Evolutionary conservation across 35 echinoderm and acorn worm genomes (phyloP).

Genomic region (Ptychodera flava): DNA sequence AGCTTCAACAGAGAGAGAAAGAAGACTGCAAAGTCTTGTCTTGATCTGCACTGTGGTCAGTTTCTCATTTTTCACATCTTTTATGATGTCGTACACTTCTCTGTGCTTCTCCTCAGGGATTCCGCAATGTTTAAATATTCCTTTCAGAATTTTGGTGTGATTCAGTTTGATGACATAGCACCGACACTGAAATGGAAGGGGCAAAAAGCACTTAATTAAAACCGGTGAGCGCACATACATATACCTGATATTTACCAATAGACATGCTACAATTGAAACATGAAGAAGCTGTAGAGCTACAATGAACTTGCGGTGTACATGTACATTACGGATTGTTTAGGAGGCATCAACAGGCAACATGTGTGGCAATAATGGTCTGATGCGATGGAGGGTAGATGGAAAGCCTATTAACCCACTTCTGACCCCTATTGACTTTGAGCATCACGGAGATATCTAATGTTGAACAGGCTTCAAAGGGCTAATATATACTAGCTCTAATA

Average conservation of each 20-base stretch:
- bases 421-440: too few species aligned
- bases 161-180: constrained; percentile 81
- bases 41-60: constrained; percentile 68
- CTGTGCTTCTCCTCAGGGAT: constrained; percentile 67
- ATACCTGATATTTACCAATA: background rate
- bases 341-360: too few species aligned
- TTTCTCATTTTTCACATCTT: constrained; percentile 61
- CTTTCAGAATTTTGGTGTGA: constrained; percentile 66
- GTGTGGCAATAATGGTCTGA: too few species aligned
- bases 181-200: constrained; percentile 44
- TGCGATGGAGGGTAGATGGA: too few species aligned
- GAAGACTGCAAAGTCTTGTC: constrained; percentile 55
- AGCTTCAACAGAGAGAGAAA: constrained; percentile 84
- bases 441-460: too few species aligned
- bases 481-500: too few species aligned
- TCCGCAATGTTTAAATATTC: constrained; percentile 76
- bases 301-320: too few species aligned
- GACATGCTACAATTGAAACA: too few species aligned
- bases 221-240: background rate
- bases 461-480: too few species aligned
- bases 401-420: too few species aligned
- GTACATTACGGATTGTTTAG: too few species aligned
- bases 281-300: too few species aligned
- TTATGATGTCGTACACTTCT: constrained; percentile 64
- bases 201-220: background rate